Base-by-base conservation (phyloP, 2,113 vertebrate genomes). In the Corythaeola cristata region DNA sequence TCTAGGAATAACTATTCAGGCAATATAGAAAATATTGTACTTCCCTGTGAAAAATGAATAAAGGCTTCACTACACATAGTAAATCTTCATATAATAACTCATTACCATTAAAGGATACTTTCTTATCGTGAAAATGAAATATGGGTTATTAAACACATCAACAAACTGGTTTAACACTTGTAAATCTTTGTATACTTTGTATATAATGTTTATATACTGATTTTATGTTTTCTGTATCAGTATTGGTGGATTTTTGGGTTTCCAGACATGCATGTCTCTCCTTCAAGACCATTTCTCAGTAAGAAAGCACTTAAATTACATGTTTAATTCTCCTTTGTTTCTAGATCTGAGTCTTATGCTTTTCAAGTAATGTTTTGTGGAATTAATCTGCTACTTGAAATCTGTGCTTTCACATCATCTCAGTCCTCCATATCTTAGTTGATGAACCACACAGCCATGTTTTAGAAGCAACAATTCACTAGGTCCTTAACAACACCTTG, bases 321-420 rank as follows among this genome's bases (percentile, higher is more conserved):
- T 49, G 15, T 68, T 86, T 92, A 92, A 85, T 95, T 96, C 67
- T 71, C 82, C 37, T 68, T 85, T 44, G 49, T 75, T 89, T 73
- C 62, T 79, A 82, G 39, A 32, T 81, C 49, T 71, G 45, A 90
- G 15, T 15, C 16, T 94, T 84, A 49, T 18, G 55, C 15, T 44
- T 85, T 77, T 16, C 20, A 94, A 75, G 72, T 12, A 84, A 76
- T 50, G 8, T 39, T 53, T 79, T 82, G 55, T 68, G 41, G 73
- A 77, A 60, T 22, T 4, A 79, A 71, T 5, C 18, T 28, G 2
- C 8, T 53, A 27, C 26, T 60, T 84, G 21, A 85, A 95, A 74
- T 71, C 45, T 89, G 49, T 86, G 28, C 21, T 85, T 76, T 82
- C 41, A 23, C 22, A 59, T 85, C 8, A n/a, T 28, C 23, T 66